These are phyloP conservation scores for Girardia tigrina DNA, from an alignment of 2,888 invertebrate genomes.

Conservation along the genomic window DNA sequence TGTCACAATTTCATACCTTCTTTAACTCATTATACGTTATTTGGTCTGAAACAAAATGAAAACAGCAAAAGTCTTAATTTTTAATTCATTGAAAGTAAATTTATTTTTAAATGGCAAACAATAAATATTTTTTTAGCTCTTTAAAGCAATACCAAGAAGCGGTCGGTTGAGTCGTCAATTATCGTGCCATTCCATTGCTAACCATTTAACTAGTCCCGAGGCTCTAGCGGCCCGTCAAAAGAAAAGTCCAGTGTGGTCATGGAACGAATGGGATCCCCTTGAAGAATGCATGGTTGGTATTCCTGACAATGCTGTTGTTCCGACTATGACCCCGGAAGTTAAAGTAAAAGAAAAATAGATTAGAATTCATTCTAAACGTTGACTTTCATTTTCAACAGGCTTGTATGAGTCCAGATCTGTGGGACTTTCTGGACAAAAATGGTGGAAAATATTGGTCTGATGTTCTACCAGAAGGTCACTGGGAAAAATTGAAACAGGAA, in stretches of 20 bases:
- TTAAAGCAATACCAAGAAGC: too few relatives aligned
- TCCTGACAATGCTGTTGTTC: conserved; percentile 38
- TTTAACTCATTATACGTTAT: too few relatives aligned
- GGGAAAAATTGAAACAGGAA: conserved; percentile 38
- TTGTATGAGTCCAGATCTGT: conserved; percentile 10
- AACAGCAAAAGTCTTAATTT: too few relatives aligned
- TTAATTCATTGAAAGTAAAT: too few relatives aligned
- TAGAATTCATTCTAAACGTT: not conserved
- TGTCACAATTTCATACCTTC: too few relatives aligned
- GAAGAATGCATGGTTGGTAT: conserved; percentile 39
- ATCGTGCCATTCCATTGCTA: too few relatives aligned
- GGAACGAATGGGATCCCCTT: conserved; percentile 39
- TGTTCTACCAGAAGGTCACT: conserved; percentile 37
- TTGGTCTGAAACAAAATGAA: too few relatives aligned
- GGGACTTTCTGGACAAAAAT: conserved; percentile 36
- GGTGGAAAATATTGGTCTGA: conserved; percentile 38
- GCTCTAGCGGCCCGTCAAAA: not conserved
- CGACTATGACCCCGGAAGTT: conserved; percentile 38
- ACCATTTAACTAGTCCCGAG: not conserved
- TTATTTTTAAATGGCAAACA: too few relatives aligned
- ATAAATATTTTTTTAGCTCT: too few relatives aligned
- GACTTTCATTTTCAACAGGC: too few relatives aligned
- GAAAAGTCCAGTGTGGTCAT: conserved; percentile 38
- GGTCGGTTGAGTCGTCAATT: too few relatives aligned
- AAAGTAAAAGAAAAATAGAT: conserved; percentile 38